Conservation (phyloP, 2,888 invertebrate species). For the Azorinus chamasolen region DNA sequence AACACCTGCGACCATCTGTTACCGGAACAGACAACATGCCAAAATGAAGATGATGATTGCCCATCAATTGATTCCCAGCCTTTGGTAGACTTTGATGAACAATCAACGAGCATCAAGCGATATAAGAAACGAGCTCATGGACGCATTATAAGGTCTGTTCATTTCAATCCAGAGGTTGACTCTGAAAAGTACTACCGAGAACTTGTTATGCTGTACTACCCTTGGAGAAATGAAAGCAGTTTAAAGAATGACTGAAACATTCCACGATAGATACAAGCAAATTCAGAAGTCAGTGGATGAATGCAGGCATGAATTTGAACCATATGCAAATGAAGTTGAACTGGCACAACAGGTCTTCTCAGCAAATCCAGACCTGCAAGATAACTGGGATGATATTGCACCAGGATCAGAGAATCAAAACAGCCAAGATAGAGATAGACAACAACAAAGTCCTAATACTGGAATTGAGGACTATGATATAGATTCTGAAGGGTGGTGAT, state of each 20-base stretch:
- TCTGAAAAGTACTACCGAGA: slow-evolving; percentile 72
- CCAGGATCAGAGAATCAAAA: slow-evolving; percentile 35
- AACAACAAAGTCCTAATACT: background rate
- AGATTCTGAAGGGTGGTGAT: no score
- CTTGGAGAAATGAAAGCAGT: slow-evolving; percentile 71
- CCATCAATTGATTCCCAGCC: no score
- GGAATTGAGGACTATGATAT: background rate
- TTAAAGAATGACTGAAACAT: slow-evolving; percentile 16
- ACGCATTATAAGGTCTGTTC: slow-evolving; percentile 58
- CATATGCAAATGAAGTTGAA: slow-evolving; percentile 30
- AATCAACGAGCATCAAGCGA: no score
- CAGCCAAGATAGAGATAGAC: slow-evolving; percentile 10
- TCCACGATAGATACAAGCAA: slow-evolving; percentile 8
- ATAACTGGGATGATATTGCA: slow-evolving; percentile 40
- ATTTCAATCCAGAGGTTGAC: slow-evolving; percentile 64
- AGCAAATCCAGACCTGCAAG: slow-evolving; percentile 31
- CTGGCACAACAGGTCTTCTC: slow-evolving; percentile 26
- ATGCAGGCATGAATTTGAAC: slow-evolving; percentile 13
- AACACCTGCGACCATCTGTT: slow-evolving; percentile 19
- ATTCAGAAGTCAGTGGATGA: slow-evolving; percentile 11
- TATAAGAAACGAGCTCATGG: no score
- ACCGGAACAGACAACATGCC: slow-evolving; percentile 25
- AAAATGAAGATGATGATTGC: slow-evolving; percentile 55
- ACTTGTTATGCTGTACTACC: slow-evolving; percentile 75
- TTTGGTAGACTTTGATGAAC: no score